These are phyloP conservation scores for Monomorium pharaonis DNA, from an alignment of 1,140 invertebrate species.

Conservation along the genomic window DNA sequence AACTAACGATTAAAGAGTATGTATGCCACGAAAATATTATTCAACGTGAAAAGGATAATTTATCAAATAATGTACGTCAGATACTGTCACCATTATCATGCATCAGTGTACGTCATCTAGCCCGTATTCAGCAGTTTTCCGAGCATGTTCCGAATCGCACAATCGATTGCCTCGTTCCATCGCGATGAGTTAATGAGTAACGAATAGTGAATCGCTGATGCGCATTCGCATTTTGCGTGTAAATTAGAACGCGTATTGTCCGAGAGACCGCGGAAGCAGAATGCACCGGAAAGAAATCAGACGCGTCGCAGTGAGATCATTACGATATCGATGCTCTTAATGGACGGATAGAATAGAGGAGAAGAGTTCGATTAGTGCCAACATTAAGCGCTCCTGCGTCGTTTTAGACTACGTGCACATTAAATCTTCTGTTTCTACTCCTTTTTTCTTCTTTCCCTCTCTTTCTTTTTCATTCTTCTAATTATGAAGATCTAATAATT, in stretches of 20 bases:
- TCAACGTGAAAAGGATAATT: background rate
- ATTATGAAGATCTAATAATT: no score
- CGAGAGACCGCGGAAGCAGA: slow-evolving; percentile 11
- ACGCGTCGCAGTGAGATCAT: slow-evolving; percentile 66
- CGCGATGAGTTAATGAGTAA: slow-evolving; percentile 42
- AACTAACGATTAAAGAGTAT: background rate
- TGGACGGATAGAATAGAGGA: slow-evolving; percentile 11
- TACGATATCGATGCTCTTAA: slow-evolving; percentile 63
- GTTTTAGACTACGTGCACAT: slow-evolving; percentile 10
- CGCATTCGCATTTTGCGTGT: background rate
- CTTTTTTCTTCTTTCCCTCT: background rate
- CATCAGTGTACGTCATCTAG: background rate
- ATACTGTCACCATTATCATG: slow-evolving; percentile 14
- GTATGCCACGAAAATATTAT: background rate
- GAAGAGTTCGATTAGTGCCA: slow-evolving; percentile 70
- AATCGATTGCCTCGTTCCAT: slow-evolving; percentile 41
- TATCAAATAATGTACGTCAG: slow-evolving; percentile 19
- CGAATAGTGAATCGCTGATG: slow-evolving; percentile 8
- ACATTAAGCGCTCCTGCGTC: slow-evolving; percentile 72
- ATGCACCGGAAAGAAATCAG: slow-evolving; percentile 36
- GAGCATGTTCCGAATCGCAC: background rate
- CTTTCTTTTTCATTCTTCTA: no score
- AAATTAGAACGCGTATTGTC: slow-evolving; percentile 48
- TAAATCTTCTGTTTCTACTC: background rate
- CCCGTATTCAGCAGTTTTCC: slow-evolving; percentile 24